A percentile compares a stretch with the other conserved stretches of the same genome.
phyloP scores from a whole-genome alignment of 2,113 vertebrate genomes.

The Aptenodytes patagonicus region DNA sequence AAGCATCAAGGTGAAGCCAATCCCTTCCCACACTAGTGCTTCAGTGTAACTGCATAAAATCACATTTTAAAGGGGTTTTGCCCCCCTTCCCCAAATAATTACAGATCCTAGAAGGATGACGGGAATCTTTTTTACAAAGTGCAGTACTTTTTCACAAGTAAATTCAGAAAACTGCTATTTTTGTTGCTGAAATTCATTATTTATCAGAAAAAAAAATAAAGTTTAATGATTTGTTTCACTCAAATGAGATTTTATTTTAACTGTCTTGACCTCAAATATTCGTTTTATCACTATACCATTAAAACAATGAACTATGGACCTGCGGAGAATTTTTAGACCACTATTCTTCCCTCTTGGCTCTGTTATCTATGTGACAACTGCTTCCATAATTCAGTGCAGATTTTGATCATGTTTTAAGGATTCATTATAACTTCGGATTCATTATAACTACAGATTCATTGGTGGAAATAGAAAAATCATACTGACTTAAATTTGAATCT shows the following conservation, averaged over 20 bases:
- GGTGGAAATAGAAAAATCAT: neutral
- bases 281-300: neutral
- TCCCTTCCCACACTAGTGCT: neutral
- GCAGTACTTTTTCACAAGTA: neutral
- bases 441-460: neutral
- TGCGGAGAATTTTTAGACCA: neutral
- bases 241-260: neutral
- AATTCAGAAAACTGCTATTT: neutral
- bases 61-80: neutral
- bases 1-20: neutral
- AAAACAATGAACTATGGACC: neutral
- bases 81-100: accelerated
- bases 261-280: neutral
- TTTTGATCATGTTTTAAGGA: neutral
- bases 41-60: neutral
- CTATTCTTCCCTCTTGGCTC: neutral
- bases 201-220: neutral
- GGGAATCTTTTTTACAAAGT: neutral
- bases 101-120: neutral
- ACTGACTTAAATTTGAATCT: neutral
- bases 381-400: neutral
- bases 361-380: neutral
- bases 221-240: neutral
- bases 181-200: neutral
- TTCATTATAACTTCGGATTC: neutral